phyloP scores from a whole-genome alignment of 2,113 vertebrate genomes.

The Rhea pennata region DNA sequence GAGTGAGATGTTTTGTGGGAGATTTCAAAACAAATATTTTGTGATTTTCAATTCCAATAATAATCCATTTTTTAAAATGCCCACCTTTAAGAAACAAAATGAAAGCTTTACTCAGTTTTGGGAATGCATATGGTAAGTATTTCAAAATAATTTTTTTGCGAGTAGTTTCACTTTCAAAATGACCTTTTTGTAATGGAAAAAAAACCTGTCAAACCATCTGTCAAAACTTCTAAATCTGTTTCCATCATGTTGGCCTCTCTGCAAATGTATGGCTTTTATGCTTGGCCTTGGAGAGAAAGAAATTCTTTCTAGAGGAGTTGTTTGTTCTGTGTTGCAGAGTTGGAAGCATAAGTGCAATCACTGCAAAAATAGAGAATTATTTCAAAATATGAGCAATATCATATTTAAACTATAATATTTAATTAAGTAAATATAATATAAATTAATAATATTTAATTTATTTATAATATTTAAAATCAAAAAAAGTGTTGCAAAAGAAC shows the following conservation, averaged over 20 bases:
- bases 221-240: not conserved
- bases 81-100: not conserved
- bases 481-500: not conserved
- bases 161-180: not conserved
- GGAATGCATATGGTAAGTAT: not conserved
- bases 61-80: not conserved
- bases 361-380: not conserved
- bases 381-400: not conserved
- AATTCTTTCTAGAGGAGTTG: not conserved
- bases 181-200: not conserved
- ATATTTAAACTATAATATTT: too few species aligned
- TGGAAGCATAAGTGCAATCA: not conserved
- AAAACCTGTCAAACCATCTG: not conserved
- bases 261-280: fast-evolving
- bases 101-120: fast-evolving
- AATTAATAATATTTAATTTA: too few species aligned
- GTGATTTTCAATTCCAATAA: not conserved
- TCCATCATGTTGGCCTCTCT: not conserved
- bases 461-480: not conserved
- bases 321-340: not conserved
- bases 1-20: not conserved
- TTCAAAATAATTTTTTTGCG: not conserved
- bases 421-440: too few species aligned
- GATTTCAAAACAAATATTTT: not conserved
- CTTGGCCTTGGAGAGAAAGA: not conserved